Evolutionary conservation across 2,113 vertebrate species (phyloP).

Genomic region (Oncorhynchus mykiss): DNA sequence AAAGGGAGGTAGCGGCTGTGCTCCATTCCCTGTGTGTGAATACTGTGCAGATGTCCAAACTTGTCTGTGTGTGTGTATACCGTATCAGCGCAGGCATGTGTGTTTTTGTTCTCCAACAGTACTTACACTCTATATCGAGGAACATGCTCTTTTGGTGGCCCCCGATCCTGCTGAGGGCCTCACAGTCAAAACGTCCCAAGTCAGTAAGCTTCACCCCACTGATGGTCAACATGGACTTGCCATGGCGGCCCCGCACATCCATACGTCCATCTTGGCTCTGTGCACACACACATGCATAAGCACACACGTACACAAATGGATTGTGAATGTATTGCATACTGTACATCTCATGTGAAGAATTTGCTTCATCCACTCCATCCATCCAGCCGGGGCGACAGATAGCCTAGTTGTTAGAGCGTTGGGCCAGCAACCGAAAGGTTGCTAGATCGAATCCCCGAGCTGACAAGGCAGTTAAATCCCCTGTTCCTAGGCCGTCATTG

Average conservation of each 20-base stretch:
- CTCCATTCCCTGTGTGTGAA: neutral
- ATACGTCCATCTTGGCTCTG: conserved; percentile 91
- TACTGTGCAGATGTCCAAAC: neutral
- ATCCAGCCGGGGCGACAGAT: too few relatives aligned
- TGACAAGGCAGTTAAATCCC: too few relatives aligned
- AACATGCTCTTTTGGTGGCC: conserved; percentile 98
- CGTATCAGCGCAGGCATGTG: conserved; percentile 5
- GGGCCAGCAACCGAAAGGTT: too few relatives aligned
- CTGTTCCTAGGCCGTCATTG: too few relatives aligned
- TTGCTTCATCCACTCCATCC: too few relatives aligned
- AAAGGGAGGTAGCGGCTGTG: too few relatives aligned
- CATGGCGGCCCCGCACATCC: conserved; percentile 86
- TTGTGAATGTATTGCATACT: neutral
- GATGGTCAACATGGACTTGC: conserved; percentile 90
- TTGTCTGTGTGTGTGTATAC: conserved; percentile 5
- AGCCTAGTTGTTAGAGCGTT: too few relatives aligned
- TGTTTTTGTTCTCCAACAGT: conserved; percentile 52
- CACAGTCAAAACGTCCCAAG: conserved; percentile 93
- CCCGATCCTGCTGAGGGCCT: conserved; percentile 95
- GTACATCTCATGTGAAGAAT: too few relatives aligned
- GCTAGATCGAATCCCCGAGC: too few relatives aligned
- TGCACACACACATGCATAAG: conserved; percentile 28
- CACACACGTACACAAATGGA: neutral
- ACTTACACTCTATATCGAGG: conserved; percentile 94
- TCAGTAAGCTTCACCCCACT: conserved; percentile 86